Base-by-base conservation (phyloP, 1,140 invertebrate species). In the Penaeus chinensis region DNA sequence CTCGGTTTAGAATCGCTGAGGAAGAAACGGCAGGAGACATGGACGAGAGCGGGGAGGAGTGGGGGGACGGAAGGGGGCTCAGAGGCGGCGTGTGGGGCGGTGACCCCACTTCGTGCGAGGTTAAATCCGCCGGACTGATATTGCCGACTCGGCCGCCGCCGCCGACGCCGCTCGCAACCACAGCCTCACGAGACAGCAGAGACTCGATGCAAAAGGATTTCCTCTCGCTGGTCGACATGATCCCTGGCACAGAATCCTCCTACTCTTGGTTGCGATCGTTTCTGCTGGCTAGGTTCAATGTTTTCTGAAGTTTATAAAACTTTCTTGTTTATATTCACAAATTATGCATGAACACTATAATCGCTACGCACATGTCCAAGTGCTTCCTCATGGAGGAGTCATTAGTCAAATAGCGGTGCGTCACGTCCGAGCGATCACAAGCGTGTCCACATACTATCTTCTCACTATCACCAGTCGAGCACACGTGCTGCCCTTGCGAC, bases 121-220 rank as follows among this genome's bases (percentile, higher is more conserved):
- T 79, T 20, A 82, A 69, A 42, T 63, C 80, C 32, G 66, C 66
- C 60, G 88, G 88, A 84, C 88, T 84, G 11, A 85, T 74, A 5
- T 62, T 81, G 11, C 78, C 27, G 62, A 82, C 63, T 37, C 79
- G 66, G 60, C 84, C 83, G 47, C 69, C 84, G 24, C 32, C 37
- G 24, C 60, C 84, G 24, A 22, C 37, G 42, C 60, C 32, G 47
- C 69, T 22, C 22, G 27, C 63, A 60, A 78, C 69, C 62, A 78
- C 79, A 18, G 76, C 89, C 65, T 88, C 89, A 13, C 89, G 87
- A 3, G 89, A 90, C 89, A 90, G 71, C 24, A 90, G 84, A 22
- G 89, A 90, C 42, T 90, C 89, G n/a, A 90, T 90, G 62, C 89
- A 90, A 74, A 90, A 90, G n/a, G 89, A 90, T 24, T 90, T 90